Conservation (phyloP, 2,797 vertebrate genomes). For the Tokudaia muenninki region DNA sequence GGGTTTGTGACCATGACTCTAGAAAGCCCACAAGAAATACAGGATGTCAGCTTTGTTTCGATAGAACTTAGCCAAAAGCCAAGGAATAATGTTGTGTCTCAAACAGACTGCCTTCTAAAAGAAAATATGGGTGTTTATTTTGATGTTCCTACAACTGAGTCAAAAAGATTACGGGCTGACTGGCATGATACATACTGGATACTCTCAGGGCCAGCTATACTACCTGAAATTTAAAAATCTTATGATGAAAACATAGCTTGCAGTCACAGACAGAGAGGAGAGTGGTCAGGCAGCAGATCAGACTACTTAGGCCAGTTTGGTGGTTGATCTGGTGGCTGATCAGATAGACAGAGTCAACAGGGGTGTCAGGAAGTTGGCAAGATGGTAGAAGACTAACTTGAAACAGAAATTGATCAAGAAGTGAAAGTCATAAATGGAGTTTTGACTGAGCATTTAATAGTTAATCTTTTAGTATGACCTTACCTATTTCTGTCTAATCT, state of each 20-base stretch:
- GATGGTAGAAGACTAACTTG: constrained; percentile 79
- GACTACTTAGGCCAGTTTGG: constrained; percentile 66
- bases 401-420: constrained; percentile 86
- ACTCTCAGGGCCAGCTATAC: constrained; percentile 91
- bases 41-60: constrained; percentile 92
- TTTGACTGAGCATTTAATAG: constrained; percentile 91
- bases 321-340: constrained; percentile 75
- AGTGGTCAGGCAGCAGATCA: constrained; percentile 79
- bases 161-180: constrained; percentile 91
- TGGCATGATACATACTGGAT: constrained; percentile 96
- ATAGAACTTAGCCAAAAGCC: constrained; percentile 92
- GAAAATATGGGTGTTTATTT: constrained; percentile 95
- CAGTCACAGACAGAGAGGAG: constrained; percentile 86
- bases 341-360: constrained; percentile 73
- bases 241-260: constrained; percentile 83
- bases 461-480: constrained; percentile 81
- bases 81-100: constrained; percentile 91
- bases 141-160: constrained; percentile 92
- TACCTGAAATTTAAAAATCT: constrained; percentile 92
- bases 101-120: constrained; percentile 94
- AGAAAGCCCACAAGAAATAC: constrained; percentile 93
- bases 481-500: constrained; percentile 80
- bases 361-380: constrained; percentile 72
- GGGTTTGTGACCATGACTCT: constrained; percentile 94
- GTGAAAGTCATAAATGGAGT: constrained; percentile 90